Percentiles rank a stretch among this genome's conserved stretches.
Evolutionary conservation across 2,113 vertebrate genomes (phyloP).

Genomic region (Oryzias javanicus): DNA sequence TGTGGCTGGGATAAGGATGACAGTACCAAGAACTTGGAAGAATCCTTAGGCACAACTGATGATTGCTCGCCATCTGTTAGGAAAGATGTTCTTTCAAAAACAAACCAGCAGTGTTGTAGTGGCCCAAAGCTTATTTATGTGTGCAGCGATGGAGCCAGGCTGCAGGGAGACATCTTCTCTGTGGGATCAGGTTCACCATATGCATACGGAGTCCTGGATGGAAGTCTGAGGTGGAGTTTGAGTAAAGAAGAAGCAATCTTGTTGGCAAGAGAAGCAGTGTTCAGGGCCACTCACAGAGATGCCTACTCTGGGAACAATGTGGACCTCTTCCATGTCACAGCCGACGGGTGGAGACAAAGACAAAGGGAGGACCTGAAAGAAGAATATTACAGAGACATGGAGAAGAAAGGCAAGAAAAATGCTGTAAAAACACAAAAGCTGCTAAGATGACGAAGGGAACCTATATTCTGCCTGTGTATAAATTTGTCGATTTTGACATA

Average conservation of each 20-base stretch:
- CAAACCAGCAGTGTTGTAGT: slow-evolving; percentile 1
- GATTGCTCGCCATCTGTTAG: slow-evolving; percentile 6
- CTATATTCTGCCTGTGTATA: no score
- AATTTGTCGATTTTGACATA: no score
- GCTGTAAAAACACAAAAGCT: no score
- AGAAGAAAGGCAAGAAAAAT: slow-evolving; percentile 46
- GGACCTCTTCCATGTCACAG: slow-evolving; percentile 83
- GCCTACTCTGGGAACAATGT: slow-evolving; percentile 86
- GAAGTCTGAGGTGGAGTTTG: slow-evolving; percentile 71
- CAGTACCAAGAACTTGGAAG: slow-evolving; percentile 8
- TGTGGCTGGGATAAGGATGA: slow-evolving; percentile 80
- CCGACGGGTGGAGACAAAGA: slow-evolving; percentile 79
- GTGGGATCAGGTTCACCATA: slow-evolving; percentile 88
- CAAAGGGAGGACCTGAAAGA: slow-evolving; percentile 73
- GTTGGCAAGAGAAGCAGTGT: slow-evolving; percentile 82
- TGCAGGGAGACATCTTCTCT: slow-evolving; percentile 79
- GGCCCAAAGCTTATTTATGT: slow-evolving; percentile 83
- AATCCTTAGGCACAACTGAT: background rate
- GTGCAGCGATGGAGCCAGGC: slow-evolving; percentile 81
- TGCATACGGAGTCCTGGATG: slow-evolving; percentile 81
- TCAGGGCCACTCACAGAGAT: slow-evolving; percentile 82
- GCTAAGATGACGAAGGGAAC: no score
- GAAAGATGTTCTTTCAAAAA: slow-evolving; percentile 1
- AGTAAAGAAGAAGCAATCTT: slow-evolving; percentile 73
- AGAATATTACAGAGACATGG: slow-evolving; percentile 70